A percentile compares a stretch with the other conserved stretches of the same genome.
Conservation (phyloP, 2,888 invertebrate species). For the Andrena dorsata region DNA sequence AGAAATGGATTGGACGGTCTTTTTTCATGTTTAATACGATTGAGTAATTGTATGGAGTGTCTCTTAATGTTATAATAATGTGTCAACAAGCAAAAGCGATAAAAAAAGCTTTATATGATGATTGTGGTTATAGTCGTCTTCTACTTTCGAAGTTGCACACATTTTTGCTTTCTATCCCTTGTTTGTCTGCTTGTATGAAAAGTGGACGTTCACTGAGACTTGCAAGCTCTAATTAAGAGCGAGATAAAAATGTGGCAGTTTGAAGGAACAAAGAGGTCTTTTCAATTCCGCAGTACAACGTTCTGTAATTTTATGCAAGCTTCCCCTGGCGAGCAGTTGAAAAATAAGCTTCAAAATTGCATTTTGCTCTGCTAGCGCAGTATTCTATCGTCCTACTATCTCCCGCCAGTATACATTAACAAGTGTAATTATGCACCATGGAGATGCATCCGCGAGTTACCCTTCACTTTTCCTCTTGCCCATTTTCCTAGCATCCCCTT, state of each 20-base stretch:
- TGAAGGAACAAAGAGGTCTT: slow-evolving; percentile 23
- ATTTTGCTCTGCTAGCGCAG: not conserved
- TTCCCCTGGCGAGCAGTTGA: not conserved
- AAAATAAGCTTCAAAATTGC: slow-evolving; percentile 34
- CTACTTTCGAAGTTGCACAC: too few relatives aligned
- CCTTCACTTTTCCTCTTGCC: slow-evolving; percentile 15
- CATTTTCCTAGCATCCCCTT: not conserved
- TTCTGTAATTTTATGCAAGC: slow-evolving; percentile 29
- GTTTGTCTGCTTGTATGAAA: not conserved
- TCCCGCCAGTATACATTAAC: slow-evolving; percentile 38
- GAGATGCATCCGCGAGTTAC: slow-evolving; percentile 34
- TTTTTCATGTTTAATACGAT: too few relatives aligned
- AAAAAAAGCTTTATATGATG: too few relatives aligned
- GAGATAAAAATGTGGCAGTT: slow-evolving; percentile 4
- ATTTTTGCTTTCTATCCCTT: too few relatives aligned
- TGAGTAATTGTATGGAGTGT: too few relatives aligned
- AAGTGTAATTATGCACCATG: slow-evolving; percentile 45
- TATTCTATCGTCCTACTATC: slow-evolving; percentile 5
- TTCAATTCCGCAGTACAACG: slow-evolving; percentile 25
- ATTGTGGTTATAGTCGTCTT: too few relatives aligned
- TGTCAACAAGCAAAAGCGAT: too few relatives aligned
- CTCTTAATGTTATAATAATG: too few relatives aligned
- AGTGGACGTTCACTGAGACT: not conserved
- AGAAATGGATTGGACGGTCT: not conserved
- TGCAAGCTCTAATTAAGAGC: slow-evolving; percentile 32